phyloP scores from a whole-genome alignment of 1,140 invertebrate species.

The Mactra quadrangularis region DNA sequence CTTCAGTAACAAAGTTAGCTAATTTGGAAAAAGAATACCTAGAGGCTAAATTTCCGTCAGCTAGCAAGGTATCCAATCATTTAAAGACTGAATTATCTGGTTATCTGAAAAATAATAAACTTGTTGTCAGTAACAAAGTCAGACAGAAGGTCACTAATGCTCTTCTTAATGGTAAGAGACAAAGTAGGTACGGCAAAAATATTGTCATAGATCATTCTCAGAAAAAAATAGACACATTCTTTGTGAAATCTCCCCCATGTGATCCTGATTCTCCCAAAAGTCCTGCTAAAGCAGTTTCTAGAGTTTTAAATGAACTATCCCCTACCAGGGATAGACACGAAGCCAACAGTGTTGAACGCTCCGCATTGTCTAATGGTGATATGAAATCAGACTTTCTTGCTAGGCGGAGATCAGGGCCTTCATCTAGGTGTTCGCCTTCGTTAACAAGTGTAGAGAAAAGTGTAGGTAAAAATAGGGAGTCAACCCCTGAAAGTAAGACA shows the following conservation, averaged over 20 bases:
- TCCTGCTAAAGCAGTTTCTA: slow-evolving; percentile 58
- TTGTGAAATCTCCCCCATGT: slow-evolving; percentile 53
- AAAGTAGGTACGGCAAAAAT: slow-evolving; percentile 62
- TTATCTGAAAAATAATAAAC: slow-evolving; percentile 68
- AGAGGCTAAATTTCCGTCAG: slow-evolving; percentile 57
- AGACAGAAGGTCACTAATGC: slow-evolving; percentile 66
- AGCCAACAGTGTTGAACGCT: slow-evolving; percentile 62
- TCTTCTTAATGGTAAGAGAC: slow-evolving; percentile 52
- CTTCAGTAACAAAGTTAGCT: slow-evolving; percentile 38
- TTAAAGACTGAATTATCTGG: slow-evolving; percentile 69
- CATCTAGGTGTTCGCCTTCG: slow-evolving; percentile 16
- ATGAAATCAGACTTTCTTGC: slow-evolving; percentile 50
- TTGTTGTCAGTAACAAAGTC: slow-evolving; percentile 71
- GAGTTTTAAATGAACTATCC: slow-evolving; percentile 74
- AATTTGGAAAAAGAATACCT: slow-evolving; percentile 58
- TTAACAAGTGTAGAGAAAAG: slow-evolving; percentile 44
- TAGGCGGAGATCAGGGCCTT: slow-evolving; percentile 43
- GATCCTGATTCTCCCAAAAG: slow-evolving; percentile 55
- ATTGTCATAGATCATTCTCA: slow-evolving; percentile 60
- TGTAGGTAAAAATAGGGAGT: not conserved
- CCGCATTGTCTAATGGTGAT: not conserved
- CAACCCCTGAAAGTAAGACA: slow-evolving; percentile 28
- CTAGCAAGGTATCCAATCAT: slow-evolving; percentile 66
- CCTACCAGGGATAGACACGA: slow-evolving; percentile 64
- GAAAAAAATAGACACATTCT: slow-evolving; percentile 63